phyloP scores from a whole-genome alignment of 2,113 vertebrate species.

The Chaetorhynchus papuensis region DNA sequence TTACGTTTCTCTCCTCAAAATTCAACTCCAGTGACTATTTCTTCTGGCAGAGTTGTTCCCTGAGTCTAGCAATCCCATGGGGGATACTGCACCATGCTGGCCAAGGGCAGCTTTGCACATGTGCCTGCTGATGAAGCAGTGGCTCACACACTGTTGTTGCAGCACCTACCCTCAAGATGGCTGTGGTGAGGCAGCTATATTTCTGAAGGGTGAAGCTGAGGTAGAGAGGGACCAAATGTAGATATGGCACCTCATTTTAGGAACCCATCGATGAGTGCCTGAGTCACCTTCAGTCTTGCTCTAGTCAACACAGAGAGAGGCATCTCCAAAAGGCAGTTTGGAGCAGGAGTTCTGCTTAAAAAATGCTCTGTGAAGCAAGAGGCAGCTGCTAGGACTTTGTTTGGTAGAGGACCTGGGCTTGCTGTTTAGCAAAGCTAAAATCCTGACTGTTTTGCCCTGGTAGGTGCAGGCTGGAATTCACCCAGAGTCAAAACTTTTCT shows the following conservation, averaged over 20 bases:
- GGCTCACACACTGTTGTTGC: accelerated
- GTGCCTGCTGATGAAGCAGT: not conserved
- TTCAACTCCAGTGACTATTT: not conserved
- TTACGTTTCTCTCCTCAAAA: not conserved
- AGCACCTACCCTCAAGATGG: not conserved
- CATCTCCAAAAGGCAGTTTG: not conserved
- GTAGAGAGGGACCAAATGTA: not conserved
- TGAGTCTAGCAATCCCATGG: not conserved
- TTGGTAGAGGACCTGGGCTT: not conserved
- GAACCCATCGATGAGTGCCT: accelerated
- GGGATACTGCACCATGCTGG: not conserved
- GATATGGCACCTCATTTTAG: not conserved
- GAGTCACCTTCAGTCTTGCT: not conserved
- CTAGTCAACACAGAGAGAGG: not conserved
- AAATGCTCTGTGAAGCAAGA: not conserved
- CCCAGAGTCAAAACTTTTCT: not conserved
- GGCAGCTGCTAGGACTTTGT: not conserved
- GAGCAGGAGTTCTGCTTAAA: not conserved
- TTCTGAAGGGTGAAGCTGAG: not conserved
- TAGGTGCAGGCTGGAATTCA: not conserved
- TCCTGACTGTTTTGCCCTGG: not conserved
- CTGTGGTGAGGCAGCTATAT: not conserved
- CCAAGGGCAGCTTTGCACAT: not conserved
- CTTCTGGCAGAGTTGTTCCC: not conserved
- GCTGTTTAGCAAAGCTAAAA: not conserved